phyloP scores from a whole-genome alignment of 2,797 vertebrate species.

The Neomorphus geoffroyi region DNA sequence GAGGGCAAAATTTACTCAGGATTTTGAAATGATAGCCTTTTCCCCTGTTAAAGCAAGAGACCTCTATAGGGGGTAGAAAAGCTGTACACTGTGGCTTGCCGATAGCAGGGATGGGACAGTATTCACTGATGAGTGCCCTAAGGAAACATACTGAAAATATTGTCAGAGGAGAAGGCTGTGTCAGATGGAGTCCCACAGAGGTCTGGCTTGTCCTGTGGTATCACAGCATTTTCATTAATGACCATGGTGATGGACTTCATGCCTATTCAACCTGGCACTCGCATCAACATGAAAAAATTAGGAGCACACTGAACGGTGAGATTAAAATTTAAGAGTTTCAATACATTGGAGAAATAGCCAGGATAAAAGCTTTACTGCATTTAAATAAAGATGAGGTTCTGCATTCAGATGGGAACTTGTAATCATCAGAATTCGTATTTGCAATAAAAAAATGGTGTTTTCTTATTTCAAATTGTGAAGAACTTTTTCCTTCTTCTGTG shows the following conservation, averaged over 20 bases:
- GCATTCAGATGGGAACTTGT: not conserved
- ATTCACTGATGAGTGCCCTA: not conserved
- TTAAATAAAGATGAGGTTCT: not conserved
- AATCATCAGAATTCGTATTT: not conserved
- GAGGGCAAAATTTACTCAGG: not conserved
- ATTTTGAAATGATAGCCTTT: not conserved
- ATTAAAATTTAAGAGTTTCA: not conserved
- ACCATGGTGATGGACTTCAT: not conserved
- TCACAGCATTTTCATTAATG: not conserved
- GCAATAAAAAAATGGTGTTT: not conserved
- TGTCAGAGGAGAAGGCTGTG: not conserved
- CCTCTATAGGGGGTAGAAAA: not conserved
- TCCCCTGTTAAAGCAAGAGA: not conserved
- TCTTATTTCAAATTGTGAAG: not conserved
- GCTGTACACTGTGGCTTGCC: fast-evolving
- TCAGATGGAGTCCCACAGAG: not conserved
- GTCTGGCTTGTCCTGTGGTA: not conserved
- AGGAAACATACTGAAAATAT: not conserved
- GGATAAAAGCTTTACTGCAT: not conserved
- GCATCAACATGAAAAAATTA: not conserved
- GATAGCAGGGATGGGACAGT: not conserved
- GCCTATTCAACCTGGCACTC: not conserved
- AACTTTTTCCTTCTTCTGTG: not conserved
- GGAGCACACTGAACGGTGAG: fast-evolving
- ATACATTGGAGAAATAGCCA: not conserved